Evolutionary conservation across 30 jellyfish, hydroid and myxozoan species (phyloP).

Genomic region (Chironex yamaguchii): DNA sequence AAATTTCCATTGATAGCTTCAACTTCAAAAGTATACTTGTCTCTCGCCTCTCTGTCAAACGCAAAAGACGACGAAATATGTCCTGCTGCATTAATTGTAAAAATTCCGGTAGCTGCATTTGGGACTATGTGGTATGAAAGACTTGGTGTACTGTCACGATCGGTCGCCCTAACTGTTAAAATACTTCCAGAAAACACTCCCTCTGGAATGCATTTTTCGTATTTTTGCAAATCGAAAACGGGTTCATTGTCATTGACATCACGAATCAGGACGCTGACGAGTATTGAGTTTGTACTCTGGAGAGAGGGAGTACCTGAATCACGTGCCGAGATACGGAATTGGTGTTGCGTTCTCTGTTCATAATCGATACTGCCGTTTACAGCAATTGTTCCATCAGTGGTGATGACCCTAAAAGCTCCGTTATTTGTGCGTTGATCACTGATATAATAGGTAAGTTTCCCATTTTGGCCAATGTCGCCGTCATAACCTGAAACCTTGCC

Average conservation of each 20-base stretch:
- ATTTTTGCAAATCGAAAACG: constrained; percentile 59
- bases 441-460: constrained; percentile 57
- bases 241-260: constrained; percentile 94
- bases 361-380: constrained; percentile 67
- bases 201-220: constrained; percentile 59
- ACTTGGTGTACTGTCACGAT: constrained; percentile 73
- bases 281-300: constrained; percentile 60
- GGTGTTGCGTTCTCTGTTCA: constrained; percentile 44
- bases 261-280: constrained; percentile 50
- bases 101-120: constrained; percentile 81
- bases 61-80: constrained; percentile 10
- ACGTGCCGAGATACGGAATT: constrained; percentile 78
- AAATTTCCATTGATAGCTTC: constrained; percentile 82
- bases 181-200: constrained; percentile 14
- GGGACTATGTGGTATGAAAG: constrained; percentile 64
- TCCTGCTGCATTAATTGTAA: constrained; percentile 75
- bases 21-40: constrained; percentile 59
- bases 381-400: constrained; percentile 71
- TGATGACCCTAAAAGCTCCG: constrained; percentile 49
- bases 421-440: constrained; percentile 58
- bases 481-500: constrained; percentile 76
- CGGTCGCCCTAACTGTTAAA: constrained; percentile 81
- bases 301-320: constrained; percentile 64
- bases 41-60: constrained; percentile 74
- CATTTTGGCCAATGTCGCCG: constrained; percentile 70